Evolutionary conservation across 2,113 vertebrate genomes (phyloP).

Genomic region (Phyllostomus discolor): DNA sequence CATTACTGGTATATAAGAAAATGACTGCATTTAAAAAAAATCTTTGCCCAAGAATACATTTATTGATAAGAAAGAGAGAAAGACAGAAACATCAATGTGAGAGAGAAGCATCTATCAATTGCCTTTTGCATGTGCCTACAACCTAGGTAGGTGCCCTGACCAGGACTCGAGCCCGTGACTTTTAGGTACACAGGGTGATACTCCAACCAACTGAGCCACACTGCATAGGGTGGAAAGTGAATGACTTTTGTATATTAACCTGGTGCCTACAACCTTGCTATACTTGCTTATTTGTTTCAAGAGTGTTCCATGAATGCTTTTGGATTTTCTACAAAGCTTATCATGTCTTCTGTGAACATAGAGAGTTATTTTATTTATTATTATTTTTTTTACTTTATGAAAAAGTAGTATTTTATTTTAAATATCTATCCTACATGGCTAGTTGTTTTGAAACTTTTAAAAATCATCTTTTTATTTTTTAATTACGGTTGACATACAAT

Average conservation of each 20-base stretch:
- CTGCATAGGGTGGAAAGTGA: neutral
- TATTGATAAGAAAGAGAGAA: too few relatives aligned
- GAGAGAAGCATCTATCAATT: too few relatives aligned
- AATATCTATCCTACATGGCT: neutral
- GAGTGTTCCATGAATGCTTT: neutral
- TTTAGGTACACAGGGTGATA: too few relatives aligned
- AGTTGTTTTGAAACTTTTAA: neutral
- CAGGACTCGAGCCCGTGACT: too few relatives aligned
- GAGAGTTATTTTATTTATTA: neutral
- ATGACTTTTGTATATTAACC: neutral
- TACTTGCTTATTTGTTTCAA: neutral
- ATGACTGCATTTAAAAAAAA: neutral
- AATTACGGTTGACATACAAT: neutral
- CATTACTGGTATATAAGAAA: neutral
- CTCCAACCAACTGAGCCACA: too few relatives aligned
- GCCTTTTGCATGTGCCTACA: too few relatives aligned
- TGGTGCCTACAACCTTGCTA: neutral
- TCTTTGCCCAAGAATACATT: too few relatives aligned
- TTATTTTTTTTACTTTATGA: neutral
- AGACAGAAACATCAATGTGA: too few relatives aligned
- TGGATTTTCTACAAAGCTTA: neutral
- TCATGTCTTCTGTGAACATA: neutral
- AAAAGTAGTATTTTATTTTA: neutral
- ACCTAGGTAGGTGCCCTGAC: too few relatives aligned
- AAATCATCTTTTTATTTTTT: neutral